Percentiles rank a stretch among this genome's conserved stretches.
These are phyloP conservation scores for Rhinogobio ventralis DNA, from an alignment of 2,797 vertebrate genomes.

Conservation along the genomic window DNA sequence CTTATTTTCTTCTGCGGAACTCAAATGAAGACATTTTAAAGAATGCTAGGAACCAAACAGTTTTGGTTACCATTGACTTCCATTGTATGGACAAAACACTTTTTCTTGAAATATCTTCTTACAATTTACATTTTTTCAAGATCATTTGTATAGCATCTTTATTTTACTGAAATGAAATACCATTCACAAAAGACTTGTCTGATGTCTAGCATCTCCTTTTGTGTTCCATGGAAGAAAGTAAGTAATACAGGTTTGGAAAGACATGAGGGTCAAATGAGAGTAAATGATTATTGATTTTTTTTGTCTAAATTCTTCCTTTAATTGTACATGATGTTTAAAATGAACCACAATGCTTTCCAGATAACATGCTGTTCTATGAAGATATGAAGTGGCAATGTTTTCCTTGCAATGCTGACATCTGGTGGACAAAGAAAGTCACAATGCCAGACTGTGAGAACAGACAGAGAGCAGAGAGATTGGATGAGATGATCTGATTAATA, in stretches of 20 bases:
- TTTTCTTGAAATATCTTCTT: neutral
- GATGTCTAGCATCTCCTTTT: neutral
- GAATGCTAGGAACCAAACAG: neutral
- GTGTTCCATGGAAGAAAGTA: neutral
- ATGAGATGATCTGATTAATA: neutral
- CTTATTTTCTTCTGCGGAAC: neutral
- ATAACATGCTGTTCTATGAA: neutral
- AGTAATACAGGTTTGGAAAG: neutral
- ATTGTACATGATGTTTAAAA: neutral
- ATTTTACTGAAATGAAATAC: neutral
- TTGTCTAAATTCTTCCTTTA: neutral
- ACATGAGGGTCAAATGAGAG: neutral
- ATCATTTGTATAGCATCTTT: neutral
- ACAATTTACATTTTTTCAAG: neutral
- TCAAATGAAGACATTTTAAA: neutral
- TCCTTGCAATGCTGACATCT: constrained; percentile 74
- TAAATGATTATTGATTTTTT: neutral
- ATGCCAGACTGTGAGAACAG: neutral
- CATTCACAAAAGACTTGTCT: neutral
- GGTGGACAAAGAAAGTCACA: constrained; percentile 61
- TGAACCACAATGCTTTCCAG: neutral
- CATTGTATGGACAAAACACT: neutral
- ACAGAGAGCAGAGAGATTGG: neutral
- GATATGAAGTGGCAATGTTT: neutral
- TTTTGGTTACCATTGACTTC: neutral